Evolutionary conservation across 2,113 vertebrate species (phyloP).

Genomic region (Merops nubicus): DNA sequence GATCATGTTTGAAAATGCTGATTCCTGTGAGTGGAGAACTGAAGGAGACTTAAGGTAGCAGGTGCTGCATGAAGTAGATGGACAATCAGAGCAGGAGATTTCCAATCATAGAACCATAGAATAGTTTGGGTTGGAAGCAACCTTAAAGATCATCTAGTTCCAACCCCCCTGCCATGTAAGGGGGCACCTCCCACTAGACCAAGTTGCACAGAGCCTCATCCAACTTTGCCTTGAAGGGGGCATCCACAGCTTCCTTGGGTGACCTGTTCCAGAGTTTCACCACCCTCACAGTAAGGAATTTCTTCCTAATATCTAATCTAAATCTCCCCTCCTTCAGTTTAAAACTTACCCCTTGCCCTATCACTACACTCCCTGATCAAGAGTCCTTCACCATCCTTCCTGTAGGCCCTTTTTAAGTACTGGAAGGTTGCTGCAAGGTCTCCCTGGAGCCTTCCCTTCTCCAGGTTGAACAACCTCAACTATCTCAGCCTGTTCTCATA

Average conservation of each 20-base stretch:
- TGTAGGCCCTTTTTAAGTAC: not conserved
- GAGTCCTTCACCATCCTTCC: not conserved
- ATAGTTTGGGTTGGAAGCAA: not conserved
- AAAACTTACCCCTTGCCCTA: not conserved
- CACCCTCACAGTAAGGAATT: not conserved
- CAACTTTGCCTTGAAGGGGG: not conserved
- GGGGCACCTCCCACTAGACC: not conserved
- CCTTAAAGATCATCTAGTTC: not conserved
- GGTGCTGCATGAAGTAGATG: not conserved
- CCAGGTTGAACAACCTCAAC: not conserved
- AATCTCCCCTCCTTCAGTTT: not conserved
- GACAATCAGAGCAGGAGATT: not conserved
- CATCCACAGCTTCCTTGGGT: not conserved
- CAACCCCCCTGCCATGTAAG: not conserved
- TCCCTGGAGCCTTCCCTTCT: not conserved
- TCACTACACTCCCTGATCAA: not conserved
- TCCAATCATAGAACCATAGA: not conserved
- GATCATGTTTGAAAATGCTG: not conserved
- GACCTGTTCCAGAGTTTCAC: not conserved
- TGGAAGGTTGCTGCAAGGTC: not conserved
- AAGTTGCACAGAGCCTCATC: not conserved
- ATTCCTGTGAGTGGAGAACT: not conserved
- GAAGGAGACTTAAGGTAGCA: not conserved
- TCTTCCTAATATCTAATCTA: not conserved
- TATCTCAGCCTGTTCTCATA: not conserved